Evolutionary conservation across 2,113 vertebrate genomes (phyloP), one percentile per base, ranked within the genome.

Genomic region (Lamprologus tigripictilis): DNA sequence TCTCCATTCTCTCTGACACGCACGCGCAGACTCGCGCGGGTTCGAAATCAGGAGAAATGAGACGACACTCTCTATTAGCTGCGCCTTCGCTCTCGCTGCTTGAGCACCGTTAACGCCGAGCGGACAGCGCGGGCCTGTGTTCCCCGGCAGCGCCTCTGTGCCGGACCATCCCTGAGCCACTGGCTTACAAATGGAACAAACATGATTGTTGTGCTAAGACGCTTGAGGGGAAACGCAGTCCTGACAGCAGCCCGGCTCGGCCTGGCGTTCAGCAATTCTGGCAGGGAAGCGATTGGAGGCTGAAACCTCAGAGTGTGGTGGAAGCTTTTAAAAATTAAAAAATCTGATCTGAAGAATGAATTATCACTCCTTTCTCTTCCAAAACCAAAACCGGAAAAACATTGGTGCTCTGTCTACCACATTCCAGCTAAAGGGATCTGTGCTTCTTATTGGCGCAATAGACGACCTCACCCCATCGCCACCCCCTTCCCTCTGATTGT

Each of bases 371-470:
- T 49, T 87, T 10, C 58, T 58, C 35, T 76, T 83, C 40, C 11
- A 47, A 73, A n/a, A 76, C 35, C 11, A 63, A 63, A 19, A 21
- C n/a, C 76, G 68, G 80, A 81, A 92, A 80, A 80, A 68, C 63
- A 45, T 40, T 8, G 85, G 83, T 86, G 85, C 87, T 89, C 87
- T 89, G 84, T 55, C 87, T 13, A 51, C 61, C 61, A 80, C 55
- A 21, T 68, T 53, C 81, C 86, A 76, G 47, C 92, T 94, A 93
- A 95, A 95, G 93, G 92, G 92, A 94, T 92, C 87, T 93, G 94
- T 93, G 94, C 94, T 94, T 96, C 84, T 84, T 90, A 51, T 85
- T 88, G 83, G 61, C 61, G 0, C 33, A 66, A 66, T 21, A 66
- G 33, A 37, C 10, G 61, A 37, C 61, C 61, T 66, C 26, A 21